Evolutionary conservation across 2,113 vertebrate species (phyloP).

Genomic region (Forbesichthys papilliferus): DNA sequence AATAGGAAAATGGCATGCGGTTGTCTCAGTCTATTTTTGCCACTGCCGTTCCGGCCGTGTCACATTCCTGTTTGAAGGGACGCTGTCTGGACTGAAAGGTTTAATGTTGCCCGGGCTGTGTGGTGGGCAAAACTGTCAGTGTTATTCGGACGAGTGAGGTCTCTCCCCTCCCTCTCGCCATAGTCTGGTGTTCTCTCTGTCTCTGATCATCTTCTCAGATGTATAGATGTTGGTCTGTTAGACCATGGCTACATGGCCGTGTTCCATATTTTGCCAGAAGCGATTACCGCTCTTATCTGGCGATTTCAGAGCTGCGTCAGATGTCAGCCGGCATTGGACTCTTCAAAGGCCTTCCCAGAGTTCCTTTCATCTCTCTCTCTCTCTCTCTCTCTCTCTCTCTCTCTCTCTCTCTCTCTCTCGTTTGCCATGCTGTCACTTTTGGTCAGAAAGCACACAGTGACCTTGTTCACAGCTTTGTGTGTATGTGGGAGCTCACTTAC

Average conservation of each 20-base stretch:
- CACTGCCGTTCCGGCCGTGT: background rate
- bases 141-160: slow-evolving; percentile 26
- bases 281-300: slow-evolving; percentile 16
- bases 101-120: slow-evolving; percentile 7
- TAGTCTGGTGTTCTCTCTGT: background rate
- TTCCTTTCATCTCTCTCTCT: slow-evolving; percentile 14
- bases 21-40: slow-evolving; percentile 26
- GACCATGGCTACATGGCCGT: slow-evolving; percentile 25
- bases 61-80: slow-evolving; percentile 3
- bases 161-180: slow-evolving; percentile 7
- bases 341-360: slow-evolving; percentile 49
- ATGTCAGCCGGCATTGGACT: slow-evolving; percentile 36
- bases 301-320: slow-evolving; percentile 33
- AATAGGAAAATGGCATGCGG: background rate
- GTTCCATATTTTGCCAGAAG: slow-evolving; percentile 29
- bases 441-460: slow-evolving; percentile 57
- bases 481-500: slow-evolving; percentile 10
- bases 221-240: slow-evolving; percentile 17
- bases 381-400: background rate
- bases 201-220: slow-evolving; percentile 38
- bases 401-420: background rate
- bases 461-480: slow-evolving; percentile 61
- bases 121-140: background rate
- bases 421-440: slow-evolving; percentile 70
- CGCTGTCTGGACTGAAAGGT: slow-evolving; percentile 10